Percentiles rank a stretch among this genome's conserved stretches.
Conservation (phyloP, 2,797 vertebrate species). For the Poeciliopsis infans region DNA sequence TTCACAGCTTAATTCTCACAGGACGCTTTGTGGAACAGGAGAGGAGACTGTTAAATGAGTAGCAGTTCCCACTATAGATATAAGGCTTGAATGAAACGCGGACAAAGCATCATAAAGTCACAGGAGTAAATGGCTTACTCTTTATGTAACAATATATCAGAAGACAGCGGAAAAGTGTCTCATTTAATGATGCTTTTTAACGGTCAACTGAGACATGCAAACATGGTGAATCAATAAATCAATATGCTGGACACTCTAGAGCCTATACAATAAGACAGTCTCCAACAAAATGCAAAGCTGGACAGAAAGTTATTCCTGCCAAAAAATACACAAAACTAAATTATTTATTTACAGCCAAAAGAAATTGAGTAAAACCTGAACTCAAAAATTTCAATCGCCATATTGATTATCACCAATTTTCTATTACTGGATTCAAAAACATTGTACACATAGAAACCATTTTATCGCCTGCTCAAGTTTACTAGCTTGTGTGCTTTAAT, state of each 20-base stretch:
- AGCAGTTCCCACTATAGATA: background rate
- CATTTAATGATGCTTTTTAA: background rate
- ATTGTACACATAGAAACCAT: background rate
- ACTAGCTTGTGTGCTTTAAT: background rate
- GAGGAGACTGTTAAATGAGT: slow-evolving; percentile 5
- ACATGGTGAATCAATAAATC: background rate
- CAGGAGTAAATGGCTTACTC: background rate
- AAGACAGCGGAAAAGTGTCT: background rate
- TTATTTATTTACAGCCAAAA: background rate
- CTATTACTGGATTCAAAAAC: background rate
- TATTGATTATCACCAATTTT: background rate
- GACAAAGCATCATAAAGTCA: background rate
- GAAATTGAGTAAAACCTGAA: background rate
- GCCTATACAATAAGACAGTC: background rate
- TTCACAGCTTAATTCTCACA: slow-evolving; percentile 44
- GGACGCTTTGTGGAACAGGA: slow-evolving; percentile 12
- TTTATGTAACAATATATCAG: background rate
- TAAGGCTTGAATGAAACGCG: background rate
- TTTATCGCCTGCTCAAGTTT: background rate
- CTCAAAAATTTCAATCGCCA: background rate
- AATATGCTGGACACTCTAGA: background rate
- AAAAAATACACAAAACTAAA: background rate
- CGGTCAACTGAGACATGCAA: background rate
- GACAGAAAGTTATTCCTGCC: background rate
- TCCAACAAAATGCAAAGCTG: background rate